These are phyloP conservation scores for Mythimna impura DNA, from an alignment of 2,888 invertebrate genomes.

Conservation along the genomic window DNA sequence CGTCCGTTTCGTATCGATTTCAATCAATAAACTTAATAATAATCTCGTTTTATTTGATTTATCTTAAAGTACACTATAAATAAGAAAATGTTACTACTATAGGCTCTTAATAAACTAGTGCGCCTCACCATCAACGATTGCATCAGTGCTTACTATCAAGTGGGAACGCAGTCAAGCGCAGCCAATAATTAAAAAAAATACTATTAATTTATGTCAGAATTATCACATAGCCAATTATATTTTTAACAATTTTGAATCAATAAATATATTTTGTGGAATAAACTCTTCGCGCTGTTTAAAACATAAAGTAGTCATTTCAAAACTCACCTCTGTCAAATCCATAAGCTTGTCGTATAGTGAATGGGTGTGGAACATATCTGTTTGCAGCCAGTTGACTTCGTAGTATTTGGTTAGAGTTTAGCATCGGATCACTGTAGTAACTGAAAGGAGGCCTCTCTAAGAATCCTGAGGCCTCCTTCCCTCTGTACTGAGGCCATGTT, in stretches of 20 bases:
- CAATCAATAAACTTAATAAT: slow-evolving; percentile 40
- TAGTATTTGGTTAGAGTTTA: slow-evolving; percentile 80
- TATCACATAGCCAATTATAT: background rate
- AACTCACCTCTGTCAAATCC: slow-evolving; percentile 84
- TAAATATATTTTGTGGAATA: background rate
- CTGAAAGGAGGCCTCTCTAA: slow-evolving; percentile 74
- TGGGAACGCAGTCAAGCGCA: too few relatives aligned
- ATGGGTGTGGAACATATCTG: slow-evolving; percentile 78
- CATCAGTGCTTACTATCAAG: too few relatives aligned
- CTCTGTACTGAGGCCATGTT: slow-evolving; percentile 75
- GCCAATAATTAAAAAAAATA: too few relatives aligned
- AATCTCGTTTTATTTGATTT: slow-evolving; percentile 51
- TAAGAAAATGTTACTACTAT: slow-evolving; percentile 3
- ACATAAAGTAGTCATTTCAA: background rate
- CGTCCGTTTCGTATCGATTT: slow-evolving; percentile 39
- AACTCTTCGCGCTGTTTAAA: background rate
- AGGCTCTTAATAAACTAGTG: too few relatives aligned
- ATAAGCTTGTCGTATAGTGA: slow-evolving; percentile 79
- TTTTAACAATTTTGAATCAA: too few relatives aligned
- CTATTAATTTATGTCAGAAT: slow-evolving; percentile 18
- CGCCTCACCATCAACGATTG: too few relatives aligned
- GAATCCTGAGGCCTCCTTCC: slow-evolving; percentile 73
- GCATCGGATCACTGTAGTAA: slow-evolving; percentile 81
- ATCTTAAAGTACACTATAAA: slow-evolving; percentile 18
- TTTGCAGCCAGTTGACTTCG: slow-evolving; percentile 81